Evolutionary conservation across 2,888 invertebrate species (phyloP), one percentile per base, ranked within the genome.

Genomic region (Nesidiocoris tenuis): DNA sequence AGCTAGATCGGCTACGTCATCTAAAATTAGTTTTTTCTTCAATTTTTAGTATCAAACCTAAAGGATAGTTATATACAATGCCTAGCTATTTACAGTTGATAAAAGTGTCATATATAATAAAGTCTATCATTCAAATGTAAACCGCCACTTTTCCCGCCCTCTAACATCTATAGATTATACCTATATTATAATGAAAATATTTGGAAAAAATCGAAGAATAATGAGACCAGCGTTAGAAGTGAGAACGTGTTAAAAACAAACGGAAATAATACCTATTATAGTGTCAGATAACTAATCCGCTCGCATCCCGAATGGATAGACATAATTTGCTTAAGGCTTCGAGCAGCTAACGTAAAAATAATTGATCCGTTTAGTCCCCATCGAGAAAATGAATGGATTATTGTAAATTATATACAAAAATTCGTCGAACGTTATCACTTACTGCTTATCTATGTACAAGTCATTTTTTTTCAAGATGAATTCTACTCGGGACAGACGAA

Each of bases 21-120:
- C 70, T 71, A 70, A 61, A 76, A 72, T 71, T 54, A 71, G 25
- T 65, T 56, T 61, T 74, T 65, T 64, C 22, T 21, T 74, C 39
- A 65, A 25, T 54, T 54, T 66, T 76, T 78, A 75, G 78, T 78
- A 78, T 78, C 78, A 78, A 78, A 78, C 76, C 78, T 76, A 76
- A 24, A 25, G 65, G 74, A 61, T 55, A 68, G 19, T 39, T 75
- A 78, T 78, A 61, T 76, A 78, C 78, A 78, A 76, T 70, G 54
- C 39, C 76, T 76, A 76, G 63, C 22, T 78, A 76, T 76, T 68
- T 77, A 77, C 71, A 78, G 72, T 76, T 75, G 39, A 64, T 66
- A 68, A 75, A 75, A 68, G 67, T 75, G 75, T 67, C 68, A n/a
- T 67, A 75, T 19, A 75, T 59, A 61, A 74, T 65, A 74, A 74